Conservation (phyloP, 2,113 vertebrate species). For the Grammomys dolichurus region DNA sequence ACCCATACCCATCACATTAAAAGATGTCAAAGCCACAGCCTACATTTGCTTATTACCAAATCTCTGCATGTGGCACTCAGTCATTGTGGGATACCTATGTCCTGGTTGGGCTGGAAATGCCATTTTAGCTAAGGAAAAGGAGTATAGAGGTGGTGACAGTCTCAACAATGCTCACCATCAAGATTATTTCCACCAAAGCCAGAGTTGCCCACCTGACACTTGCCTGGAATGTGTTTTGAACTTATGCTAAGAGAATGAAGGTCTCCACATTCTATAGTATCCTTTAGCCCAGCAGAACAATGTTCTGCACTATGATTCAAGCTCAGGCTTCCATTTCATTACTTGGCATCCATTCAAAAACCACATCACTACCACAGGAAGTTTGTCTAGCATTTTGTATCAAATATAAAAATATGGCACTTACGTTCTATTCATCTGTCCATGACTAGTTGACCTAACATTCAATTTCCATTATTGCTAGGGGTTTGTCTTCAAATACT, state of each 20-base stretch:
- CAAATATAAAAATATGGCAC: neutral
- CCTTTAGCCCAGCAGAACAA: neutral
- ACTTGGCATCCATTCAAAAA: constrained; percentile 39
- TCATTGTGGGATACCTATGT: neutral
- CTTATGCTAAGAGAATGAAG: neutral
- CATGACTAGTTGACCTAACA: neutral
- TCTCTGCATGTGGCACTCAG: neutral
- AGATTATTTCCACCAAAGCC: neutral
- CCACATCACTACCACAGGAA: constrained; percentile 24
- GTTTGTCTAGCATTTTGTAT: neutral
- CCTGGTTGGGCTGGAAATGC: neutral
- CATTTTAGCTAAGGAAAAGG: neutral
- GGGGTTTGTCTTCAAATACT: constrained; percentile 46
- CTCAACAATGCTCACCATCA: neutral
- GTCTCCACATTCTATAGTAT: neutral
- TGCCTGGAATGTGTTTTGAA: neutral
- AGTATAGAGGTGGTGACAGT: neutral
- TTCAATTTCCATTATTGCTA: constrained; percentile 38
- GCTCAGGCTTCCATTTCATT: neutral
- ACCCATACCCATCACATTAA: neutral
- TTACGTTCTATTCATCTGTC: constrained; percentile 47
- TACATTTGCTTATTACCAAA: neutral
- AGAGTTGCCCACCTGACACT: neutral
- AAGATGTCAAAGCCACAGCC: neutral
- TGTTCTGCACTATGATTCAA: neutral